Evolutionary conservation across 2,113 vertebrate genomes (phyloP).

Genomic region (Dolichallabes microphthalmus): DNA sequence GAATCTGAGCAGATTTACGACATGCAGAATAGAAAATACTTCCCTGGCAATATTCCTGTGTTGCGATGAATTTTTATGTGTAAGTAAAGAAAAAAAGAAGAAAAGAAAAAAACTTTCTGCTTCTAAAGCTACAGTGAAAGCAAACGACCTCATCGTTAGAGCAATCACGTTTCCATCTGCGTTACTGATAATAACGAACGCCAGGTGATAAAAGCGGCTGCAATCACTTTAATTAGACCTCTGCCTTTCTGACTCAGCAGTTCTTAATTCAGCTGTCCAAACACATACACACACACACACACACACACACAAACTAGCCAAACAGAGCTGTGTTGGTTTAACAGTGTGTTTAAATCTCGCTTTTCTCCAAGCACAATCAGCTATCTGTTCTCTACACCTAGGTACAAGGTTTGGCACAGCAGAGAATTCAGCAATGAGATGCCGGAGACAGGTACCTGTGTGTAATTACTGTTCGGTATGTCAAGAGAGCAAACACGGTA

Average conservation of each 20-base stretch:
- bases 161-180: background rate
- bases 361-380: slow-evolving; percentile 38
- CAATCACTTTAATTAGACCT: slow-evolving; percentile 43
- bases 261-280: slow-evolving; percentile 63
- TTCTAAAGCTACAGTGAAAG: background rate
- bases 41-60: background rate
- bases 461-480: slow-evolving; percentile 24
- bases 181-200: slow-evolving; percentile 4
- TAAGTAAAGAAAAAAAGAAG: no score
- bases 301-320: slow-evolving; percentile 44
- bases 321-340: slow-evolving; percentile 54
- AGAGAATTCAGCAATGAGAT: slow-evolving; percentile 12
- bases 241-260: slow-evolving; percentile 50
- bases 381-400: slow-evolving; percentile 47
- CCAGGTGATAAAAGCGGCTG: slow-evolving; percentile 1
- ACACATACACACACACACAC: slow-evolving; percentile 49
- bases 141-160: background rate
- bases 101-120: no score
- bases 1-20: background rate
- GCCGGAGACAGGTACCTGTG: slow-evolving; percentile 20
- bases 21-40: background rate
- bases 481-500: background rate
- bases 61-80: background rate
- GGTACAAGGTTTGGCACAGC: background rate
- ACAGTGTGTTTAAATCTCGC: slow-evolving; percentile 23